Evolutionary conservation across 2,113 vertebrate species (phyloP).

Genomic region (Hepsetus odoe): DNA sequence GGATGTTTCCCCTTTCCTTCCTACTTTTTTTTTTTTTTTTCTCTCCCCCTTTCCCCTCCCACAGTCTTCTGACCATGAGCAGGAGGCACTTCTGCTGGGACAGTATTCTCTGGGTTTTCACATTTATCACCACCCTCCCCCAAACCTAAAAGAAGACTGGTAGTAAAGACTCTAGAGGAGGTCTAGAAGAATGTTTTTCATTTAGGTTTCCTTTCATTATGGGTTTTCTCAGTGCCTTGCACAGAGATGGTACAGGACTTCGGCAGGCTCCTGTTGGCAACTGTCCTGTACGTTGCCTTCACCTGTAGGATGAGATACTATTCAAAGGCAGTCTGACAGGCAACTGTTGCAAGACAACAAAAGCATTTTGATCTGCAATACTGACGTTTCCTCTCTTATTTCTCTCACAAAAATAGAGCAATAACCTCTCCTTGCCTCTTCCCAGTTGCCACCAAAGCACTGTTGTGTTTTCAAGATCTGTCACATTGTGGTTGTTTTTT

Average conservation of each 20-base stretch:
- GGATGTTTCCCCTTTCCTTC: background rate
- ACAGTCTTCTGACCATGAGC: conserved; percentile 4
- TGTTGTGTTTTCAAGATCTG: conserved; percentile 35
- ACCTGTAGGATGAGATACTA: conserved; percentile 9
- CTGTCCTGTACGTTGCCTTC: conserved; percentile 3
- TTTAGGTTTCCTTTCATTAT: conserved; percentile 11
- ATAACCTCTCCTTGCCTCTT: conserved; percentile 55
- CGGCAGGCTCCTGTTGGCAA: background rate
- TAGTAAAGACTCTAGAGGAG: conserved; percentile 53
- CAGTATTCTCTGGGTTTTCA: conserved; percentile 30
- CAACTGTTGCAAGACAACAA: conserved; percentile 42
- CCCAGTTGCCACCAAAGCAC: conserved; percentile 58
- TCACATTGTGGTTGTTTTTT: conserved; percentile 19
- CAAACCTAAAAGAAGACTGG: conserved; percentile 58
- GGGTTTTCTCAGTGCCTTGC: conserved; percentile 62
- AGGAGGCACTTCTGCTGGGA: conserved; percentile 36
- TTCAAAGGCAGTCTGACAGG: conserved; percentile 26
- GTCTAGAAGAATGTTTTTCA: conserved; percentile 27
- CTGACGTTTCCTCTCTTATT: conserved; percentile 24
- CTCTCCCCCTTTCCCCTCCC: background rate
- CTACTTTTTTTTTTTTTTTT: background rate
- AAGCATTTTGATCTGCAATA: conserved; percentile 55
- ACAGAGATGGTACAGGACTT: conserved; percentile 53
- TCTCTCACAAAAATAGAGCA: conserved; percentile 51
- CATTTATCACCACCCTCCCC: conserved; percentile 14